phyloP scores from a whole-genome alignment of 2,797 vertebrate species.

The Scolopax bukidnonensis region DNA sequence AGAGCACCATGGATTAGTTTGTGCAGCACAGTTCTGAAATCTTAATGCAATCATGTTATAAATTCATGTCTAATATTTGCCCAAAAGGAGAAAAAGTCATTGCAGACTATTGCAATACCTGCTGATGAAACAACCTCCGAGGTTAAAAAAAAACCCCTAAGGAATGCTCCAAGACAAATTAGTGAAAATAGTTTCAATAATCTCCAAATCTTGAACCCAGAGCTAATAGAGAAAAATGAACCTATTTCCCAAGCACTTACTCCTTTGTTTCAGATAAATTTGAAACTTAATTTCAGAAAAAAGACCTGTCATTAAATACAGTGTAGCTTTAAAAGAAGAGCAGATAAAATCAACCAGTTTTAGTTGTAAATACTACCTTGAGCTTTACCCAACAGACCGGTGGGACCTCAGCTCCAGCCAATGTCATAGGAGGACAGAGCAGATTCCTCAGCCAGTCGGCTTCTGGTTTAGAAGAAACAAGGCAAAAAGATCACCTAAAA shows the following conservation, averaged over 20 bases:
- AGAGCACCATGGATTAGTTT: not conserved
- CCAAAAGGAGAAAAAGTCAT: not conserved
- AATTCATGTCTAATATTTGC: not conserved
- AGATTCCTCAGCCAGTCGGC: not conserved
- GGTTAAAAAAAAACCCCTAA: not conserved
- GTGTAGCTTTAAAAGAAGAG: not conserved
- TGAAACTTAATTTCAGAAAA: not conserved
- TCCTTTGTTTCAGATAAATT: not conserved
- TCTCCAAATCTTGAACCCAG: not conserved
- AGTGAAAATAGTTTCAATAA: not conserved
- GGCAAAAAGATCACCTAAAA: not conserved
- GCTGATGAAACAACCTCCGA: not conserved
- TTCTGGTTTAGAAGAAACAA: not conserved
- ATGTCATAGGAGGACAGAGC: not conserved
- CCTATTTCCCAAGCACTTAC: not conserved
- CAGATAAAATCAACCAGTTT: not conserved
- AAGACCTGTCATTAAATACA: not conserved
- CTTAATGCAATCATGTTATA: not conserved
- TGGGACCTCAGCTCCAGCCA: not conserved
- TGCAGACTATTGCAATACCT: slow-evolving; percentile 9
- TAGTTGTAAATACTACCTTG: not conserved
- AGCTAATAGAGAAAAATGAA: not conserved
- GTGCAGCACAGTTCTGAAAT: slow-evolving; percentile 1
- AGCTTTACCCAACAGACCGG: not conserved
- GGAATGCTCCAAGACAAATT: slow-evolving; percentile 13